phyloP scores from a whole-genome alignment of 2,113 vertebrate genomes.

The Megaceryle torquata region DNA sequence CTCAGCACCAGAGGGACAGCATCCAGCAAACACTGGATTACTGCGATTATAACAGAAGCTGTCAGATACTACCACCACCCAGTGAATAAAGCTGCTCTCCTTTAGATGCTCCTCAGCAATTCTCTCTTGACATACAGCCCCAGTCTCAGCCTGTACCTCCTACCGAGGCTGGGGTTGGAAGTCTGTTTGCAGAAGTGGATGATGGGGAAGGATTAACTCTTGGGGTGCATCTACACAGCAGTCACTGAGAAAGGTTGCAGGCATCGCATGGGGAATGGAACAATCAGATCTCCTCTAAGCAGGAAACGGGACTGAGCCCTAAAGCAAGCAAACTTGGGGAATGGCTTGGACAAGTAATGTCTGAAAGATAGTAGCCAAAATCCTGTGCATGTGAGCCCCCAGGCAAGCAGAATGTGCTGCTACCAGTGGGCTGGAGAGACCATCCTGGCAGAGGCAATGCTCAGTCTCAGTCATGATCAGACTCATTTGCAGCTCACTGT shows the following conservation, averaged over 20 bases:
- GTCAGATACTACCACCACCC: neutral
- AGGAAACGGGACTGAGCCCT: neutral
- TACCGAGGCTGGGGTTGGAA: neutral
- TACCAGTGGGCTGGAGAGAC: neutral
- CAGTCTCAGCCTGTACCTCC: neutral
- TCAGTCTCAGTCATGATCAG: neutral
- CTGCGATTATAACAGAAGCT: neutral
- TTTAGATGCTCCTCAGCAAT: neutral
- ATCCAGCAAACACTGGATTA: neutral
- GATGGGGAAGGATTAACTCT: neutral
- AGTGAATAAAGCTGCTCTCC: neutral
- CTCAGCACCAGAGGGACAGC: neutral
- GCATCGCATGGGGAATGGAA: neutral
- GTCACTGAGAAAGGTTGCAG: neutral
- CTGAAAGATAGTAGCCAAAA: neutral
- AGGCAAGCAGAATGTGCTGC: neutral
- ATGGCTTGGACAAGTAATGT: neutral
- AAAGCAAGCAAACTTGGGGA: rapidly evolving
- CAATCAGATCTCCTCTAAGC: neutral
- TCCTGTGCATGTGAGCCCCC: neutral
- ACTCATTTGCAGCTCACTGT: neutral
- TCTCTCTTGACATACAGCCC: neutral
- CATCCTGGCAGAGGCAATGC: neutral
- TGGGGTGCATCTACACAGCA: neutral
- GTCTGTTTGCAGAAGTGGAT: neutral